A percentile compares a stretch with the other conserved stretches of the same genome.
Evolutionary conservation across 2,113 vertebrate genomes (phyloP).

Genomic region (Callochromis pleurospilus): DNA sequence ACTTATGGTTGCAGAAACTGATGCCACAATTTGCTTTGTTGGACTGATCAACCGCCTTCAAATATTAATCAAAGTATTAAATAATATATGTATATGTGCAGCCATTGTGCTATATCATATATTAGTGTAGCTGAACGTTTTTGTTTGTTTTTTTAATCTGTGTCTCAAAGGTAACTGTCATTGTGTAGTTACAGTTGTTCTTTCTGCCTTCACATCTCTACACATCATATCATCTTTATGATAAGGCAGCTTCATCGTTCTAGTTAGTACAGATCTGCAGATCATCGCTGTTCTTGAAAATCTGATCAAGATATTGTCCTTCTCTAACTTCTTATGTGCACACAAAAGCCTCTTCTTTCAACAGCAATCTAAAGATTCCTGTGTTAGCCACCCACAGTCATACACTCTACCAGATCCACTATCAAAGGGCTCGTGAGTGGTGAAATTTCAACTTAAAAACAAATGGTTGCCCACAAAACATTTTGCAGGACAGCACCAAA

Average conservation of each 20-base stretch:
- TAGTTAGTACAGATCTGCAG: not conserved
- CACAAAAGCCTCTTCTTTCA: not conserved
- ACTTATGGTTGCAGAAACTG: not conserved
- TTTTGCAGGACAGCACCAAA: not conserved
- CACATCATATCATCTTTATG: not conserved
- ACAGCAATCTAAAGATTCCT: not conserved
- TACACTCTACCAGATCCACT: not conserved
- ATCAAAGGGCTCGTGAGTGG: not conserved
- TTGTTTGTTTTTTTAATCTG: accelerated
- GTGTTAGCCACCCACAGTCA: not conserved
- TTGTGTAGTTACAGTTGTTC: not conserved
- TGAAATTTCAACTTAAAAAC: not conserved
- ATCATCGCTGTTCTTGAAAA: not conserved
- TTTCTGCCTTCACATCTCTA: not conserved
- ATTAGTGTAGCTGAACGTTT: not conserved
- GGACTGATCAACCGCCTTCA: not conserved
- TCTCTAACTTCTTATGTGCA: not conserved
- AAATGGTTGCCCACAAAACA: accelerated
- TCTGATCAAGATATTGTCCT: not conserved
- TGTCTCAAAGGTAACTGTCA: not conserved
- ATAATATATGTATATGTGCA: not conserved
- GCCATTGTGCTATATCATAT: not conserved
- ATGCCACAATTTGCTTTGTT: not conserved
- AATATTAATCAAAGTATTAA: accelerated
- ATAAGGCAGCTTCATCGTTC: not conserved